Percentiles rank a stretch among this genome's conserved stretches.
These are phyloP conservation scores for Manis crassicaudata DNA, from an alignment of 2,797 vertebrate species.

Conservation along the genomic window DNA sequence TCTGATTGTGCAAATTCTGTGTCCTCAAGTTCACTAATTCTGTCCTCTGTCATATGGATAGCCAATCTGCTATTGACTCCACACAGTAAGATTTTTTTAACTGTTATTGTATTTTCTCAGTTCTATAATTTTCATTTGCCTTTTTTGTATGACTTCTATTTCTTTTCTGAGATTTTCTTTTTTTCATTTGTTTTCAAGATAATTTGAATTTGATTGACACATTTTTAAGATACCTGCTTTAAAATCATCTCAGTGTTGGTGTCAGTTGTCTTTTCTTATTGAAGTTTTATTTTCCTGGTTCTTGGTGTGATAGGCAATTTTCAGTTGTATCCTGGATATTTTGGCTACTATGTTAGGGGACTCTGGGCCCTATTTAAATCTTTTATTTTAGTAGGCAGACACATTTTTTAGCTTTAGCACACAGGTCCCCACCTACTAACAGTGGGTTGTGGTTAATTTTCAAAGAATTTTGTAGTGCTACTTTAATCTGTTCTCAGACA, in stretches of 20 bases:
- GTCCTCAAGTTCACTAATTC: not conserved
- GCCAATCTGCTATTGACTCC: not conserved
- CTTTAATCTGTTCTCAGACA: not conserved
- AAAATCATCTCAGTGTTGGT: not conserved
- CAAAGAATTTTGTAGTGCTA: not conserved
- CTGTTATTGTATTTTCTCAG: not conserved
- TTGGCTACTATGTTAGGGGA: not conserved
- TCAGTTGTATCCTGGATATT: not conserved
- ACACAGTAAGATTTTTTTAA: not conserved
- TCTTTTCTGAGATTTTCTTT: not conserved
- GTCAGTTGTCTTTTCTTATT: not conserved
- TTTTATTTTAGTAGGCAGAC: not conserved
- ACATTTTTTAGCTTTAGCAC: not conserved
- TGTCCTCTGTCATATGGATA: not conserved
- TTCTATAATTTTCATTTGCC: not conserved
- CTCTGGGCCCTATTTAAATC: not conserved
- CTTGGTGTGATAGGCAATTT: not conserved
- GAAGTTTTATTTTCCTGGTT: not conserved
- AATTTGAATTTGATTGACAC: not conserved
- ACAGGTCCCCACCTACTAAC: not conserved
- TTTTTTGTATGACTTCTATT: not conserved
- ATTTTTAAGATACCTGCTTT: conserved; percentile 18
- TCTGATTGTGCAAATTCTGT: not conserved
- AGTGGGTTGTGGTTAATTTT: not conserved
- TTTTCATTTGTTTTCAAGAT: conserved; percentile 1